phyloP scores from a whole-genome alignment of 2,888 invertebrate species.

The Leptinotarsa haldemani region DNA sequence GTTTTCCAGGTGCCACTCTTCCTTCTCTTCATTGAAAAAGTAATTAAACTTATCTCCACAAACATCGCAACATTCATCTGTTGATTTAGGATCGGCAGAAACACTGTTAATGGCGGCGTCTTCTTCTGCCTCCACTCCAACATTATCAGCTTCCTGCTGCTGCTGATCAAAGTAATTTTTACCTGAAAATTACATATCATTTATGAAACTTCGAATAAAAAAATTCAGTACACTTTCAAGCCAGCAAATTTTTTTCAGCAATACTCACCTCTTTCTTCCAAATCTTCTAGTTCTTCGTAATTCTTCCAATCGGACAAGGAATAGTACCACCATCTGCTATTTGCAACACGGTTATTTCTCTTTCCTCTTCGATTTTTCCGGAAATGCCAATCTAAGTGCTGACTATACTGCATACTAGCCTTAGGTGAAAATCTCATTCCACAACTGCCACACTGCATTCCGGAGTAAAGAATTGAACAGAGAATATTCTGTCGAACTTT shows the following conservation, averaged over 20 bases:
- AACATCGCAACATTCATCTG: slow-evolving; percentile 81
- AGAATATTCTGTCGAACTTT: too few species aligned
- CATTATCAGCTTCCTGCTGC: slow-evolving; percentile 71
- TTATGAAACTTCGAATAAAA: not conserved
- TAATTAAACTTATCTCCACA: slow-evolving; percentile 95
- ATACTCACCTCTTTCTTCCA: slow-evolving; percentile 75
- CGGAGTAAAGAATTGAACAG: too few species aligned
- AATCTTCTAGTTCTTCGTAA: too few species aligned
- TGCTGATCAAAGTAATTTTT: slow-evolving; percentile 89
- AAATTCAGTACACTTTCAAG: not conserved
- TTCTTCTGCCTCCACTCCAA: slow-evolving; percentile 71
- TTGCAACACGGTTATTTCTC: too few species aligned
- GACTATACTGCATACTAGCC: too few species aligned
- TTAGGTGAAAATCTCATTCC: too few species aligned
- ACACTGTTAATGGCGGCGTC: slow-evolving; percentile 76
- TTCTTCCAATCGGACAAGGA: too few species aligned
- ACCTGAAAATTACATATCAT: slow-evolving; percentile 67
- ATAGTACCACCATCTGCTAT: too few species aligned
- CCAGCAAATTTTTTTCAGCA: not conserved
- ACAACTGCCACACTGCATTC: too few species aligned
- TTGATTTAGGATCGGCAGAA: slow-evolving; percentile 74
- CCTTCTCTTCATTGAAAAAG: slow-evolving; percentile 96
- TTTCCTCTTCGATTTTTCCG: too few species aligned
- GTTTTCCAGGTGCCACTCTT: slow-evolving; percentile 95
- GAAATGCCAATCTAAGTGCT: too few species aligned